These are phyloP conservation scores for Lethocerus indicus DNA, from an alignment of 1,140 invertebrate species.

Conservation along the genomic window DNA sequence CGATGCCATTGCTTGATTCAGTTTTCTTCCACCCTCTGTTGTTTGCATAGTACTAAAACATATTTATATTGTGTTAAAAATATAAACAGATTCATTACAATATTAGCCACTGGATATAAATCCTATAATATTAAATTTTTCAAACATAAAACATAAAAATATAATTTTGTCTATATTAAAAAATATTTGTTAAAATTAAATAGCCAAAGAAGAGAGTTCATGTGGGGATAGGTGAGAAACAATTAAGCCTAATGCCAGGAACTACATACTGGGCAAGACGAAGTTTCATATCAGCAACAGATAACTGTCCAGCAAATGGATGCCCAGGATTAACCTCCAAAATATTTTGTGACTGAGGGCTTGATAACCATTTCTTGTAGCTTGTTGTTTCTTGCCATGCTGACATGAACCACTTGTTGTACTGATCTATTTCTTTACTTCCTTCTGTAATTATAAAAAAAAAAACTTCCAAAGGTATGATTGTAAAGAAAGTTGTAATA, in stretches of 20 bases:
- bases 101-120: no score
- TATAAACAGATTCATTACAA: background rate
- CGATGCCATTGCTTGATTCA: slow-evolving; percentile 80
- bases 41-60: slow-evolving; percentile 77
- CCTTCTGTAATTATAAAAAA: slow-evolving; percentile 33
- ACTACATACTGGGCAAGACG: slow-evolving; percentile 76
- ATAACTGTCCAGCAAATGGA: slow-evolving; percentile 81
- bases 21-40: slow-evolving; percentile 79
- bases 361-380: slow-evolving; percentile 65
- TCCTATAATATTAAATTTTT: no score
- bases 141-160: no score
- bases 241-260: no score
- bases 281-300: slow-evolving; percentile 85
- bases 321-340: slow-evolving; percentile 55
- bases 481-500: no score
- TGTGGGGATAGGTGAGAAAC: no score
- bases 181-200: no score
- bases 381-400: slow-evolving; percentile 79
- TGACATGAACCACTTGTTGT: slow-evolving; percentile 67
- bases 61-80: slow-evolving; percentile 2
- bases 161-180: no score
- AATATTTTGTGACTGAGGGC: slow-evolving; percentile 37
- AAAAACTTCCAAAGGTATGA: background rate
- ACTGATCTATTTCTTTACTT: slow-evolving; percentile 67
- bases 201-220: no score